phyloP scores from a whole-genome alignment of 2,113 vertebrate species.

The Lycaon pictus region DNA sequence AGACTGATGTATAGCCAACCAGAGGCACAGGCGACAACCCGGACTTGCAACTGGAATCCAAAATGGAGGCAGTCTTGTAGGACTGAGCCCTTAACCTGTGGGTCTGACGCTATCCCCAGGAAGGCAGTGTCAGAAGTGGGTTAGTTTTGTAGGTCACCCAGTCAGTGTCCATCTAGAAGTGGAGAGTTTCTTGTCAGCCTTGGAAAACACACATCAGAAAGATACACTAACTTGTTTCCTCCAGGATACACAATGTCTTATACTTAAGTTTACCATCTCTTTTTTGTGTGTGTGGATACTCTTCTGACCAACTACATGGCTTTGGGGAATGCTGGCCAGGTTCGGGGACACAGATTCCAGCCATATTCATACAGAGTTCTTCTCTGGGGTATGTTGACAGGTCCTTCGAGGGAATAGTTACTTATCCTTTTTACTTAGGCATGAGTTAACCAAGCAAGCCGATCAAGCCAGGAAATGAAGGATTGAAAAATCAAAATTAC shows the following conservation, averaged over 20 bases:
- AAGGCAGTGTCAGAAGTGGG: neutral
- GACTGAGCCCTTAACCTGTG: neutral
- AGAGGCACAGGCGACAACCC: neutral
- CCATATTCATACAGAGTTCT: neutral
- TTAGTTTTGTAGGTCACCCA: neutral
- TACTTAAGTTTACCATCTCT: neutral
- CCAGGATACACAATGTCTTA: neutral
- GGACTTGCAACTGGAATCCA: neutral
- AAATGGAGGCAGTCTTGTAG: neutral
- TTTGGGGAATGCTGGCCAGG: neutral
- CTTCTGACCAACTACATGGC: neutral
- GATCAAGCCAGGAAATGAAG: constrained; percentile 42
- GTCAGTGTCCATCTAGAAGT: neutral
- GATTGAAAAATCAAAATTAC: constrained; percentile 35
- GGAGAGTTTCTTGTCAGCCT: neutral
- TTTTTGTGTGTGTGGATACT: neutral
- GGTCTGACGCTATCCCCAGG: neutral
- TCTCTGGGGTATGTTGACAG: neutral
- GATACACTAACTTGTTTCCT: neutral
- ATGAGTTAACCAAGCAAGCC: neutral
- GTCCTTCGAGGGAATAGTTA: neutral
- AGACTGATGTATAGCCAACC: neutral
- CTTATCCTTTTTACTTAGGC: neutral
- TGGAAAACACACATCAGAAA: neutral
- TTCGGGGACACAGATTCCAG: neutral